A percentile compares a stretch with the other conserved stretches of the same genome.
phyloP scores from a whole-genome alignment of 2,888 invertebrate species.

The Luperina nickerlii region DNA sequence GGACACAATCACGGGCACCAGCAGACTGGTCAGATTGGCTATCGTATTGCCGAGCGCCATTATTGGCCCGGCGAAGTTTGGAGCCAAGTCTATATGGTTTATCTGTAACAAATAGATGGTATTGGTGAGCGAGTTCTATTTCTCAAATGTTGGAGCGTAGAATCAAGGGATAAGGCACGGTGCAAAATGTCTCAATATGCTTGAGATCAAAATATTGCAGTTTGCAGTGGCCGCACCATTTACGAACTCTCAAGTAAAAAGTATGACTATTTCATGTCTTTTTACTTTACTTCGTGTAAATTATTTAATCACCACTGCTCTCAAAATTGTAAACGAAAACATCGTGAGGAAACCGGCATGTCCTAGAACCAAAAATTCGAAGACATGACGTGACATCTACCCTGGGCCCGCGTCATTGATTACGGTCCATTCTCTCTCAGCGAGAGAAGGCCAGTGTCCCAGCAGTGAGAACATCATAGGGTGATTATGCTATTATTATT shows the following conservation, averaged over 20 bases:
- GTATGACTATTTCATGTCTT: not conserved
- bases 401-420: not conserved
- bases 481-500: not conserved
- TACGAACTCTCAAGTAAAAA: not conserved
- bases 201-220: not conserved
- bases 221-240: not conserved
- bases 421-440: not conserved
- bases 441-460: not conserved
- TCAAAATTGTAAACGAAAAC: not conserved
- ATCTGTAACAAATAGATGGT: conserved; percentile 82
- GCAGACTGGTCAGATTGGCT: conserved; percentile 92
- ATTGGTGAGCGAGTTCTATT: conserved; percentile 3
- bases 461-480: not conserved
- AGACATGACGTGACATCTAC: not conserved
- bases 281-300: not conserved
- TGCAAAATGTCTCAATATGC: not conserved
- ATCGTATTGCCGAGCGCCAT: conserved; percentile 95
- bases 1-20: conserved; percentile 93
- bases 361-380: not conserved
- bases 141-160: not conserved
- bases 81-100: conserved; percentile 95
- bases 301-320: not conserved
- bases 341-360: not conserved
- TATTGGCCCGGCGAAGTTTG: conserved; percentile 94
- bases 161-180: not conserved